Conservation (phyloP, 1,140 invertebrate genomes). For the Drosophila albomicans region DNA sequence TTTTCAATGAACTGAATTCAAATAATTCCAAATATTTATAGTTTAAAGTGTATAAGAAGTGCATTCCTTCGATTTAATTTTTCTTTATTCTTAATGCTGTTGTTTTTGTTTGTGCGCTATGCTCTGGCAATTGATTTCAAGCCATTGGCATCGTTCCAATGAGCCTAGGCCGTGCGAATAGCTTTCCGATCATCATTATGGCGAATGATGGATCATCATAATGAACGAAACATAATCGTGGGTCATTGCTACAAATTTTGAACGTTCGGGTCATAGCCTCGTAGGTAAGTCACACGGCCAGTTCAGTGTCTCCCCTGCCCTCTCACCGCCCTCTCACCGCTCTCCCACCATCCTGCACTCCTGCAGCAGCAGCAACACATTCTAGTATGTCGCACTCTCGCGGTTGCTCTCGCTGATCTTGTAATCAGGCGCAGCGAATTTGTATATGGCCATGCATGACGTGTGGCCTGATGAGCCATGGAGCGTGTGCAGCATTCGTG, state of each 20-base stretch:
- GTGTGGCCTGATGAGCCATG: constrained; percentile 68
- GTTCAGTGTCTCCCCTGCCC: not conserved
- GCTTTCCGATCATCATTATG: constrained; percentile 66
- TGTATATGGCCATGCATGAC: constrained; percentile 83
- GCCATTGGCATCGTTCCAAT: constrained; percentile 78
- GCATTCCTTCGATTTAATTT: not conserved
- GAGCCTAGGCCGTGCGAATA: constrained; percentile 76
- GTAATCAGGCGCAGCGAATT: constrained; percentile 81
- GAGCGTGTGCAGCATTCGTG: constrained; percentile 54
- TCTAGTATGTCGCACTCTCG: constrained; percentile 10
- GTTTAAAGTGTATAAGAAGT: not conserved
- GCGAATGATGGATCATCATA: constrained; percentile 52
- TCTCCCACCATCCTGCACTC: not conserved
- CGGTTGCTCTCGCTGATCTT: constrained; percentile 51
- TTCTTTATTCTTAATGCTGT: not conserved
- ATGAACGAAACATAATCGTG: constrained; percentile 43
- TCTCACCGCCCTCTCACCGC: not conserved
- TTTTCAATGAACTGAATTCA: not conserved
- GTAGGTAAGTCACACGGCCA: constrained; percentile 65
- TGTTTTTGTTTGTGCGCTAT: constrained; percentile 47
- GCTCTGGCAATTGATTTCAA: constrained; percentile 80
- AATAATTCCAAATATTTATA: not conserved
- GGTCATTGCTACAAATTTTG: constrained; percentile 82
- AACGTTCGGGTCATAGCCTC: constrained; percentile 77
- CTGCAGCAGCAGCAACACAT: not conserved